A percentile compares a stretch with the other conserved stretches of the same genome.
phyloP scores from a whole-genome alignment of 2,888 invertebrate species.

The Metacarcinus magister region DNA sequence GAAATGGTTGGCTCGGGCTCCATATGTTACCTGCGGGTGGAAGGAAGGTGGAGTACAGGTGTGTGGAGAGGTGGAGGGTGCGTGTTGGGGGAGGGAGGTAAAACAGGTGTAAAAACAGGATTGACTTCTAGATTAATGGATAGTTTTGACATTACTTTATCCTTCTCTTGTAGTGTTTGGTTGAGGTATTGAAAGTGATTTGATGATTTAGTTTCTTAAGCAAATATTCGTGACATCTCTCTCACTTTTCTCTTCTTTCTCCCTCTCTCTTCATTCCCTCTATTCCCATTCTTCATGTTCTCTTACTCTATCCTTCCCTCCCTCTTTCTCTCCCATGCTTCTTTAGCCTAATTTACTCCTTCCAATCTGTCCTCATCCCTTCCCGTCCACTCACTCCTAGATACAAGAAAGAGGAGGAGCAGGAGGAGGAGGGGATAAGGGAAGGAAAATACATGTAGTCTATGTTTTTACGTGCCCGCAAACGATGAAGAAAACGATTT shows the following conservation, averaged over 20 bases:
- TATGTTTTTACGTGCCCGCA: neutral
- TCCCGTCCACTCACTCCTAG: neutral
- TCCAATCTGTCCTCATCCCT: neutral
- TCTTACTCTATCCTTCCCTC: neutral
- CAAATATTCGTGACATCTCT: neutral
- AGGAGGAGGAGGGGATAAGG: neutral
- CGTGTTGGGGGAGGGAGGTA: neutral
- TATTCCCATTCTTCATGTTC: neutral
- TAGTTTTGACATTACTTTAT: too few relatives aligned
- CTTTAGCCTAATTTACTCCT: neutral
- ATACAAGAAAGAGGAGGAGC: neutral
- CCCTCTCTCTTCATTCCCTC: neutral
- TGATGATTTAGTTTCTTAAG: too few relatives aligned
- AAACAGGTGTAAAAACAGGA: too few relatives aligned
- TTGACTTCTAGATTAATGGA: too few relatives aligned
- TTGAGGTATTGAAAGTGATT: too few relatives aligned
- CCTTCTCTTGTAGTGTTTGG: too few relatives aligned
- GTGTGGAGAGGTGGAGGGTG: neutral
- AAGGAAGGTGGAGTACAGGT: slow-evolving; percentile 17
- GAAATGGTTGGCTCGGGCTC: neutral
- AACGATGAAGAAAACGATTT: slow-evolving; percentile 43
- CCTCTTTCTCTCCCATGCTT: neutral
- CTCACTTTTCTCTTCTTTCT: neutral
- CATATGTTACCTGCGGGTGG: slow-evolving; percentile 1
- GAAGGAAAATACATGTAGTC: neutral